Evolutionary conservation across 2,113 vertebrate genomes (phyloP).

Genomic region (Diadophis punctatus): DNA sequence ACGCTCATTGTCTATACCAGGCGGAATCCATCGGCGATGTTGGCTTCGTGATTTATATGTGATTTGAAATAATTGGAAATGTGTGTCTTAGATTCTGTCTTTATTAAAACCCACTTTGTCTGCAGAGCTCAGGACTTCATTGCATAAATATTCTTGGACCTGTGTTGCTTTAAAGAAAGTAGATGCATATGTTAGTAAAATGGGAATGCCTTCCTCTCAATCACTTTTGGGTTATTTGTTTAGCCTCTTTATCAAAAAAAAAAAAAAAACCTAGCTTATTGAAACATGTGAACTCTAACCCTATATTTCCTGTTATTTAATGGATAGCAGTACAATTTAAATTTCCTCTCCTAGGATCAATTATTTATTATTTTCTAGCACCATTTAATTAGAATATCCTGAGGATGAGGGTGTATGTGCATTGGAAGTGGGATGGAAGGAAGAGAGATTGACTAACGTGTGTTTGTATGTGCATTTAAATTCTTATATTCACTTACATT

Average conservation of each 20-base stretch:
- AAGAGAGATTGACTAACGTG: background rate
- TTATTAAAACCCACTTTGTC: slow-evolving; percentile 23
- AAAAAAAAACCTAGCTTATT: slow-evolving; percentile 27
- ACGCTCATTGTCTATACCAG: slow-evolving; percentile 38
- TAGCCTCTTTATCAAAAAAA: slow-evolving; percentile 30
- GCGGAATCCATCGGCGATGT: slow-evolving; percentile 29
- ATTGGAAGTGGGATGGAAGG: background rate
- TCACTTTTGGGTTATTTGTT: slow-evolving; percentile 17
- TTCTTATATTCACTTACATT: background rate
- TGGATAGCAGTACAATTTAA: slow-evolving; percentile 31
- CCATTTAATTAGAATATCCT: slow-evolving; percentile 14
- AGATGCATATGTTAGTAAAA: slow-evolving; percentile 15
- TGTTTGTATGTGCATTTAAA: background rate
- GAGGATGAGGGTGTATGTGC: background rate
- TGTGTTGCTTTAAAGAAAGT: background rate
- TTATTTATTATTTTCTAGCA: slow-evolving; percentile 6
- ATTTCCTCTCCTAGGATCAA: slow-evolving; percentile 18
- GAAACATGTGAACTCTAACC: slow-evolving; percentile 28
- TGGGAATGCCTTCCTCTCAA: slow-evolving; percentile 1
- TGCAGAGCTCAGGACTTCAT: slow-evolving; percentile 20
- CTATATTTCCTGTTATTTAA: slow-evolving; percentile 46
- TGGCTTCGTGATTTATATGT: slow-evolving; percentile 28
- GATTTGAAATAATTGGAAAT: slow-evolving; percentile 32
- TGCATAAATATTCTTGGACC: slow-evolving; percentile 10
- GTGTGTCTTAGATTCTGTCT: slow-evolving; percentile 18